Evolutionary conservation across 2,113 vertebrate species (phyloP), one percentile per base, ranked within the genome.

Genomic region (Caretta caretta): DNA sequence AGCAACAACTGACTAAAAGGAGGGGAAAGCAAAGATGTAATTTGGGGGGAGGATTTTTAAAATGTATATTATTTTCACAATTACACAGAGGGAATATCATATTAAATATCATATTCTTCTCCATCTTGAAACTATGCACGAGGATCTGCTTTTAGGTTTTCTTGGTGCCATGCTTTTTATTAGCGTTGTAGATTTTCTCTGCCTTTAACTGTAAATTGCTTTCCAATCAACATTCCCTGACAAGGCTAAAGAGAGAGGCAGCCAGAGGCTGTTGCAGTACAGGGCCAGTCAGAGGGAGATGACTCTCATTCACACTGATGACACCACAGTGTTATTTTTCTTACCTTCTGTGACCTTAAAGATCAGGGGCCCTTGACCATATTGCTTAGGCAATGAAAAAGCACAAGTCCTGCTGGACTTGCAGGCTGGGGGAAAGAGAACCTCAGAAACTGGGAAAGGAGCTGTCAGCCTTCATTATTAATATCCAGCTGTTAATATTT

Each of bases 391-490:
- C 95, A 86, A 83, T 80, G 91, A 94, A 96, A 98, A 96, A 96
- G 90, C 97, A 93, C 54, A 49, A 92, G 95, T 96, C 97, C 98
- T 97, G 93, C 96, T 94, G 95, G 96, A 96, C 93, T 97, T 97
- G 95, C 97, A 98, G 93, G 95, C 98, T 97, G 97, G 94, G 98
- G 94, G 91, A 98, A 97, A 97, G 97, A 98, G 96, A 97, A 94
- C 97, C 98, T 98, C 98, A 94, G 97, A 98, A 98, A 98, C 98
- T 85, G 97, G 76, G 96, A 98, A 98, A 98, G 98, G 98, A 99
- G 98, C 98, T 99, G 99, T 99, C 99, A 99, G 98, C 98, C 98
- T 99, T 99, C 98, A 99, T 99, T 99, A 99, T 99, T 99, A 99
- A 99, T 99, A 98, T 98, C 98, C 97, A 97, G 96, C 98, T 98